Evolutionary conservation across 2,113 vertebrate genomes (phyloP).

Genomic region (Reinhardtius hippoglossoides): DNA sequence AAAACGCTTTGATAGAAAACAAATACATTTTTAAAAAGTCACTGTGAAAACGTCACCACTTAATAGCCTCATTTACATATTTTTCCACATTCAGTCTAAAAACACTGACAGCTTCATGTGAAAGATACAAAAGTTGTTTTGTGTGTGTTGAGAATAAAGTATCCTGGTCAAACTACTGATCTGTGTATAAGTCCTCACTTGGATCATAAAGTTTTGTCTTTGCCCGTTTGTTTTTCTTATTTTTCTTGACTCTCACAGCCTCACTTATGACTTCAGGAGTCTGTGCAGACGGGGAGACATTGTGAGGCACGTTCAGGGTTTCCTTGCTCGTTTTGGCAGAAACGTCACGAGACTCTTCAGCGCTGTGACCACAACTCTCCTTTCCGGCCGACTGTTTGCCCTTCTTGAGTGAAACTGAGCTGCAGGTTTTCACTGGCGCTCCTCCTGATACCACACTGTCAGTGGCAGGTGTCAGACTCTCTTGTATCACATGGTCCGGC

Average conservation of each 20-base stretch:
- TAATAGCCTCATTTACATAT: neutral
- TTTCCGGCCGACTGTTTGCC: neutral
- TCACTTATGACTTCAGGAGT: neutral
- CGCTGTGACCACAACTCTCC: too few species aligned
- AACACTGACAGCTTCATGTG: neutral
- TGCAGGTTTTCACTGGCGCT: too few species aligned
- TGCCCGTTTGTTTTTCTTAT: conserved; percentile 3
- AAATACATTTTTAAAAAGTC: neutral
- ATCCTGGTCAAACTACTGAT: neutral
- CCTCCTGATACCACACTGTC: neutral
- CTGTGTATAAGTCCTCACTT: conserved; percentile 5
- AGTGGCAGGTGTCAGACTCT: neutral
- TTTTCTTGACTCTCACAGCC: neutral
- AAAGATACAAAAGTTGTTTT: neutral
- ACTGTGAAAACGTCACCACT: neutral
- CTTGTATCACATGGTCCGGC: neutral
- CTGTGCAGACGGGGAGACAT: neutral
- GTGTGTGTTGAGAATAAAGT: neutral
- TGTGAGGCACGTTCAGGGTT: neutral
- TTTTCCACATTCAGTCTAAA: neutral
- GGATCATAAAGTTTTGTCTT: conserved; percentile 37
- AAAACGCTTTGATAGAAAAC: conserved; percentile 43
- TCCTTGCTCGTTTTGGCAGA: neutral
- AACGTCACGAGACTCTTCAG: too few species aligned
- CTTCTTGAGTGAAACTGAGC: neutral